Evolutionary conservation across 1,140 invertebrate species (phyloP).

Genomic region (Acromyrmex charruanus): DNA sequence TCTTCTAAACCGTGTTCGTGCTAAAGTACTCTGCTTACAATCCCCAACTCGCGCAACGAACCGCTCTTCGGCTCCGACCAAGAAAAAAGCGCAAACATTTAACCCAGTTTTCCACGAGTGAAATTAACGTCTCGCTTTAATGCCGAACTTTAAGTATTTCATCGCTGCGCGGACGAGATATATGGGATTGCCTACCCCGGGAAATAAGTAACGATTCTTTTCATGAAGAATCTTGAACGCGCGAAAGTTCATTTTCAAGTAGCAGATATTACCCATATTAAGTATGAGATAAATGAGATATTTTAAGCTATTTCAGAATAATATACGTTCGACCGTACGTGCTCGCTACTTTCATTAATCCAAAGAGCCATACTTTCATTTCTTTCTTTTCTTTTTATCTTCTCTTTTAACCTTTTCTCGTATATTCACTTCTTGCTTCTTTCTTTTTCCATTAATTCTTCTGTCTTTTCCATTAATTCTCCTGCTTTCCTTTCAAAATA

Average conservation of each 20-base stretch:
- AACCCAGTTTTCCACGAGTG: conserved; percentile 57
- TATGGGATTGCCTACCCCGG: conserved; percentile 14
- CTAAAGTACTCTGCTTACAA: conserved; percentile 40
- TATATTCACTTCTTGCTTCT: not conserved
- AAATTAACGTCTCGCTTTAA: conserved; percentile 61
- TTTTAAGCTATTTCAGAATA: not conserved
- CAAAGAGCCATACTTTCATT: not conserved
- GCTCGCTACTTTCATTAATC: conserved; percentile 1
- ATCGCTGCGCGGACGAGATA: conserved; percentile 27
- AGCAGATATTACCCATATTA: conserved; percentile 7
- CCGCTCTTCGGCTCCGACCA: not conserved
- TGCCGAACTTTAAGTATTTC: conserved; percentile 61
- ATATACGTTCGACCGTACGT: not conserved
- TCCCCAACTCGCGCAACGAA: conserved; percentile 21
- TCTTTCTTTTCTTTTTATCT: too few species aligned
- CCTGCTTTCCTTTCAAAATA: not conserved
- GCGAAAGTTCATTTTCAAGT: conserved; percentile 2
- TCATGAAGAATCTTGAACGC: conserved; percentile 30
- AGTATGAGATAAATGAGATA: conserved; percentile 6
- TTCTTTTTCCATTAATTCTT: not conserved
- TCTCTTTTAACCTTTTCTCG: not conserved
- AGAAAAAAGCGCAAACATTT: conserved; percentile 47
- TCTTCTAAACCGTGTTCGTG: conserved; percentile 56
- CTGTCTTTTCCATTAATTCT: not conserved
- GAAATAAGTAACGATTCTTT: conserved; percentile 51